These are phyloP conservation scores for Procambarus clarkii DNA, from an alignment of 1,140 invertebrate species.

Conservation along the genomic window DNA sequence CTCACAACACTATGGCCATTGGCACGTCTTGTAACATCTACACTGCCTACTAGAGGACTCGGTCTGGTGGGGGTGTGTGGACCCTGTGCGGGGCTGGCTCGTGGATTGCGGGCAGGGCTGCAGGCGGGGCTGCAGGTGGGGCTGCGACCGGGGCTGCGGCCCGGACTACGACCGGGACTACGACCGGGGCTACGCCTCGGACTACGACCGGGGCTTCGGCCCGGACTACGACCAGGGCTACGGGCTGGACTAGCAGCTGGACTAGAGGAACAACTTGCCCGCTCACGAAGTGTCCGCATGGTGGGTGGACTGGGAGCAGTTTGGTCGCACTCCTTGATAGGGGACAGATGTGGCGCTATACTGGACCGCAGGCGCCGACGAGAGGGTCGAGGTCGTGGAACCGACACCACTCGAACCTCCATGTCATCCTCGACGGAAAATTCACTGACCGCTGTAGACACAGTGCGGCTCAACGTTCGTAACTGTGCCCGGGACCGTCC, in stretches of 20 bases:
- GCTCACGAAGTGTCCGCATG: slow-evolving; percentile 45
- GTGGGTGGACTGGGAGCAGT: slow-evolving; percentile 71
- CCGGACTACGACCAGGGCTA: slow-evolving; percentile 52
- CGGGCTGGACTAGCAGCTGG: slow-evolving; percentile 51
- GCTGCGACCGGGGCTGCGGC: slow-evolving; percentile 14
- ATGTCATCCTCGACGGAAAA: slow-evolving; percentile 64
- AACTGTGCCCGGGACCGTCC: slow-evolving; percentile 53
- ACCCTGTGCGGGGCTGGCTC: slow-evolving; percentile 33
- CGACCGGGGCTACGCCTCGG: slow-evolving; percentile 44
- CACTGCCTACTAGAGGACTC: slow-evolving; percentile 51
- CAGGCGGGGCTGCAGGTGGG: too few relatives aligned
- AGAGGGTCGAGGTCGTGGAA: slow-evolving; percentile 63
- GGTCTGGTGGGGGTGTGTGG: slow-evolving; percentile 53
- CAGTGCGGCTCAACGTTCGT: slow-evolving; percentile 55
- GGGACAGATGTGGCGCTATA: slow-evolving; percentile 67
- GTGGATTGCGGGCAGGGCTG: too few relatives aligned
- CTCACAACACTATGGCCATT: slow-evolving; percentile 61
- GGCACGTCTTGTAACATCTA: slow-evolving; percentile 59
- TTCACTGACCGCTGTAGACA: slow-evolving; percentile 52
- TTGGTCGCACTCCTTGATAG: slow-evolving; percentile 71
- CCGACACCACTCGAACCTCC: slow-evolving; percentile 63
- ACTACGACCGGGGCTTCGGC: slow-evolving; percentile 24
- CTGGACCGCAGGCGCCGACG: slow-evolving; percentile 66
- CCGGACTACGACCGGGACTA: slow-evolving; percentile 45
- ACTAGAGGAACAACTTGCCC: slow-evolving; percentile 45